Evolutionary conservation across 1,140 invertebrate genomes (phyloP).

Genomic region (Pteromalus puparum): DNA sequence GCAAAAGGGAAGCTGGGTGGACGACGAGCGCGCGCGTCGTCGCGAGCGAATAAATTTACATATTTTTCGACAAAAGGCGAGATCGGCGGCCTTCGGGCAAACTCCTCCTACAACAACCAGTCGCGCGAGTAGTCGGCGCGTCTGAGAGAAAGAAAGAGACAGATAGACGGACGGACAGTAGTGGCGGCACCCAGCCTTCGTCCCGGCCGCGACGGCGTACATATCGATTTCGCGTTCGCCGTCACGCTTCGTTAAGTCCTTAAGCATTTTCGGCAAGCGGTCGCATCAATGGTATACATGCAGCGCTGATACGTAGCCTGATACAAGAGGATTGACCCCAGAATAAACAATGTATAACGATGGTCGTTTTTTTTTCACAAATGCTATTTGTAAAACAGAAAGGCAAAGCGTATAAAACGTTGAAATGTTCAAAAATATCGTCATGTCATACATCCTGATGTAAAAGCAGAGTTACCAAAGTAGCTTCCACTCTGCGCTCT

Average conservation of each 20-base stretch:
- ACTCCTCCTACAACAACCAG: conserved; percentile 56
- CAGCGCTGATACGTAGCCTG: background rate
- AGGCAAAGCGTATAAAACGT: too few species aligned
- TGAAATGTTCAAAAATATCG: too few species aligned
- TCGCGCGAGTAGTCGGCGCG: conserved; percentile 7
- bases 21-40: conserved; percentile 32
- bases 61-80: conserved; percentile 67
- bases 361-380: too few species aligned
- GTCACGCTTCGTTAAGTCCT: conserved; percentile 35
- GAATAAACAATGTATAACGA: background rate
- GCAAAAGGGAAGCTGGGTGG: background rate
- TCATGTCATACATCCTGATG: too few species aligned
- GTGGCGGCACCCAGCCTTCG: background rate
- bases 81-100: conserved; percentile 65
- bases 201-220: conserved; percentile 4
- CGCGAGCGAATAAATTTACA: conserved; percentile 64
- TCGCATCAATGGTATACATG: background rate
- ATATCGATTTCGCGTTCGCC: conserved; percentile 34
- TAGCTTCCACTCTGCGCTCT: background rate
- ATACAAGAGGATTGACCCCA: background rate
- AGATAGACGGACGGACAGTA: background rate
- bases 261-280: conserved; percentile 26
- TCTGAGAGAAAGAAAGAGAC: background rate
- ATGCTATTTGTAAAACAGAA: too few species aligned
- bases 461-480: too few species aligned